phyloP scores from a whole-genome alignment of 2,797 vertebrate genomes.

The Taenioides sp. region DNA sequence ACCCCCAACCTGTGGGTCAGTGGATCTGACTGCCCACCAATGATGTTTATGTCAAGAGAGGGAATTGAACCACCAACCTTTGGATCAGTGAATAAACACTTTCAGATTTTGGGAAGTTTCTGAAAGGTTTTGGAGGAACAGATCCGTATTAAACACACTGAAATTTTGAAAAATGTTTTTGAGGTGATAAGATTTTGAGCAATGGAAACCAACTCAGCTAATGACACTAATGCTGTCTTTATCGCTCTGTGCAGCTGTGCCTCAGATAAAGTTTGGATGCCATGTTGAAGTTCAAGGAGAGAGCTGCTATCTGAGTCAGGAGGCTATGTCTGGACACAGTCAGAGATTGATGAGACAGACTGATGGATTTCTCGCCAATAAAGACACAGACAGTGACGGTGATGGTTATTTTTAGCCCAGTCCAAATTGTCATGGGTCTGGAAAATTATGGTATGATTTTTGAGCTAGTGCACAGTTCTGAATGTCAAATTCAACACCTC shows the following conservation, averaged over 20 bases:
- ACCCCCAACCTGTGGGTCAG: too few relatives aligned
- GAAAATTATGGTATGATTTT: slow-evolving; percentile 20
- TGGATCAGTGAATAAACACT: too few relatives aligned
- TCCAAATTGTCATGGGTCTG: slow-evolving; percentile 12
- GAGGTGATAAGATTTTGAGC: slow-evolving; percentile 11
- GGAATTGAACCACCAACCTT: too few relatives aligned
- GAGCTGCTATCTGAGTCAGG: slow-evolving; percentile 13
- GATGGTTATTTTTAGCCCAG: slow-evolving; percentile 30
- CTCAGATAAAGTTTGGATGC: slow-evolving; percentile 19
- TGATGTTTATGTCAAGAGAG: too few relatives aligned
- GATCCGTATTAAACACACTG: not conserved
- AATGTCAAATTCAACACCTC: slow-evolving; percentile 23
- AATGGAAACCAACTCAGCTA: slow-evolving; percentile 8
- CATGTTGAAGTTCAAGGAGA: slow-evolving; percentile 18
- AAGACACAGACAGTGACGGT: slow-evolving; percentile 20
- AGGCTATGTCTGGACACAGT: slow-evolving; percentile 8
- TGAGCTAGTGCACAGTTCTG: slow-evolving; percentile 30
- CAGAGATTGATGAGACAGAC: slow-evolving; percentile 8
- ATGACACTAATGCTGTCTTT: slow-evolving; percentile 9
- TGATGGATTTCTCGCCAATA: slow-evolving; percentile 13
- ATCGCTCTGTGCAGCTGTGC: slow-evolving; percentile 11
- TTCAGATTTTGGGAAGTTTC: too few relatives aligned
- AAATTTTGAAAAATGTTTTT: not conserved
- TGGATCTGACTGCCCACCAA: too few relatives aligned
- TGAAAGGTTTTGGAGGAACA: not conserved